Percentiles rank a stretch among this genome's conserved stretches.
Evolutionary conservation across 37 sponge, comb jelly and placozoan genomes (phyloP).

Genomic region (Dysidea cf. avara): DNA sequence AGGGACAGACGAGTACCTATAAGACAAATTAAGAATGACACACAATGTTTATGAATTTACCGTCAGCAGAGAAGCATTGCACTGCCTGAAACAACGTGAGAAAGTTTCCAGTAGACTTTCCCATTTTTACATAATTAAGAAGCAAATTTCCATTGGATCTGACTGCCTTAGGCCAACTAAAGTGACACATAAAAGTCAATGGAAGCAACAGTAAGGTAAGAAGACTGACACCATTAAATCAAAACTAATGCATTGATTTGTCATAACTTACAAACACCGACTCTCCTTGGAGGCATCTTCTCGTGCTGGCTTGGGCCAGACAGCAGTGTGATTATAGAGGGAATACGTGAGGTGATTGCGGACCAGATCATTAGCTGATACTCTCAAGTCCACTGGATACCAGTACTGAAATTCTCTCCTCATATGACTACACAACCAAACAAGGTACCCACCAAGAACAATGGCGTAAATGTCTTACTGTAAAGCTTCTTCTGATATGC

Average conservation of each 20-base stretch:
- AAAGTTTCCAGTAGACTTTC: constrained; percentile 97
- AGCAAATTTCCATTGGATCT: constrained; percentile 96
- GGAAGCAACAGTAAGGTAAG: no score
- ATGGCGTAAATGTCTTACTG: constrained; percentile 31
- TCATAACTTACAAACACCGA: background rate
- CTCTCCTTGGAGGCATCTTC: background rate
- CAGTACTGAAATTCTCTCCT: constrained; percentile 93
- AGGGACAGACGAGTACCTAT: constrained; percentile 88
- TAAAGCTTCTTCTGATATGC: constrained; percentile 56
- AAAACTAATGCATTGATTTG: no score
- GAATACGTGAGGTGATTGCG: constrained; percentile 98
- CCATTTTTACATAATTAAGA: constrained; percentile 98
- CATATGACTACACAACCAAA: no score
- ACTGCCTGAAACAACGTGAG: constrained; percentile 79
- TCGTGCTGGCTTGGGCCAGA: constrained; percentile 78
- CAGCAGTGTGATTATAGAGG: constrained; percentile 95
- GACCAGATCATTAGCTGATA: constrained; percentile 97
- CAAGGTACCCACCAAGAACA: no score
- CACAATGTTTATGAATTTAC: constrained; percentile 27
- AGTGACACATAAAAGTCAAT: no score
- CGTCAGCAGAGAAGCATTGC: constrained; percentile 90
- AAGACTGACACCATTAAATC: no score
- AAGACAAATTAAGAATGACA: no score
- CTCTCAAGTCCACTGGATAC: constrained; percentile 96
- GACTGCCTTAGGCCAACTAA: constrained; percentile 84